phyloP scores from a whole-genome alignment of 2,113 vertebrate genomes.

The Nothocercus julius region DNA sequence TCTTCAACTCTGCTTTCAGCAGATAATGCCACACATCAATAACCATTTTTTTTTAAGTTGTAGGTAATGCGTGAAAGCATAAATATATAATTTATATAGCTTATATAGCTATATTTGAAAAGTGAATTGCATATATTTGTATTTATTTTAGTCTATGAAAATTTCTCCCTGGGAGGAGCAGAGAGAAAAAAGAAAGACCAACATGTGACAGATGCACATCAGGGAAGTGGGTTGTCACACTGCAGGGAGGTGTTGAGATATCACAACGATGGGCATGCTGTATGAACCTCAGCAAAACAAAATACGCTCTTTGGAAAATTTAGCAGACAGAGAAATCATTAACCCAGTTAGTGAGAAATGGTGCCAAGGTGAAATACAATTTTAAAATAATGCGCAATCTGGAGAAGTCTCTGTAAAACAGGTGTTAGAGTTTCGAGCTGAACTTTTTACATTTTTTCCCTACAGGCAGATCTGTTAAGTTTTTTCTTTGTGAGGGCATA shows the following conservation, averaged over 20 bases:
- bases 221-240: slow-evolving; percentile 36
- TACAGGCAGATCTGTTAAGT: slow-evolving; percentile 56
- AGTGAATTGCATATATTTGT: background rate
- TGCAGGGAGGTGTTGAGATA: slow-evolving; percentile 41
- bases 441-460: slow-evolving; percentile 61
- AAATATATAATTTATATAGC: too few species aligned
- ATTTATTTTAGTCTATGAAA: slow-evolving; percentile 16
- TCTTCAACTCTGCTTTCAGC: slow-evolving; percentile 16
- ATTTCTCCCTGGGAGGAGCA: background rate
- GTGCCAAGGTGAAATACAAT: slow-evolving; percentile 19
- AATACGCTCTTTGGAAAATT: background rate
- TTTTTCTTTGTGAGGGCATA: slow-evolving; percentile 40
- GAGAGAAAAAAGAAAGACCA: slow-evolving; percentile 20
- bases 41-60: background rate
- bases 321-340: slow-evolving; percentile 16
- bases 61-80: background rate
- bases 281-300: slow-evolving; percentile 36
- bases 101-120: slow-evolving; percentile 35
- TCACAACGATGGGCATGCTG: background rate
- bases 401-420: slow-evolving; percentile 58
- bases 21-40: background rate
- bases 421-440: slow-evolving; percentile 61
- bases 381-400: slow-evolving; percentile 62
- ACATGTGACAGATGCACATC: slow-evolving; percentile 34
- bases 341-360: slow-evolving; percentile 23